Evolutionary conservation across 1,140 invertebrate genomes (phyloP).

Genomic region (Ips nitidus): DNA sequence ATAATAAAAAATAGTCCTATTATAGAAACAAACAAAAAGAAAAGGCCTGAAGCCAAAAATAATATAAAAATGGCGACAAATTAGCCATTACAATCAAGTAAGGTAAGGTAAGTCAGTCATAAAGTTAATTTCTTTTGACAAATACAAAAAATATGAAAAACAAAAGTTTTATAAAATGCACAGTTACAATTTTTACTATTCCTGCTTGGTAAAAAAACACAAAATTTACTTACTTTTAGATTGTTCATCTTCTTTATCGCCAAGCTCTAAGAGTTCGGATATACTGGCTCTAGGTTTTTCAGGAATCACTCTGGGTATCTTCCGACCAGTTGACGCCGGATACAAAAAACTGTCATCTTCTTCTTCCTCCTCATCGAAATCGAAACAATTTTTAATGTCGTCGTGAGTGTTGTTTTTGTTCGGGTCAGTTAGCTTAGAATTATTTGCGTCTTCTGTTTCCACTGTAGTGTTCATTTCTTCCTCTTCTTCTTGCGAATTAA

Average conservation of each 20-base stretch:
- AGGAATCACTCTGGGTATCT: constrained; percentile 54
- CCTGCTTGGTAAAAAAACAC: too few species aligned
- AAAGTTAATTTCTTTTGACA: too few species aligned
- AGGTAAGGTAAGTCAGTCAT: too few species aligned
- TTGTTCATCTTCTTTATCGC: constrained; percentile 9
- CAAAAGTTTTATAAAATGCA: too few species aligned
- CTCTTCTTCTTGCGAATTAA: background rate
- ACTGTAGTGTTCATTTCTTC: too few species aligned
- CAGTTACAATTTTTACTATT: too few species aligned
- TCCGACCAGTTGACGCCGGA: constrained; percentile 52
- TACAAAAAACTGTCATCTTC: constrained; percentile 48
- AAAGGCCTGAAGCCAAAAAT: background rate
- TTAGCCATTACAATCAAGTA: too few species aligned
- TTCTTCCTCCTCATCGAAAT: constrained; percentile 61
- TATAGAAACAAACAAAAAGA: background rate
- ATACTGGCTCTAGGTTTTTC: constrained; percentile 41
- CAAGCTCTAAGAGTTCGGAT: constrained; percentile 29
- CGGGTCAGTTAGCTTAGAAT: background rate
- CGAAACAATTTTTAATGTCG: constrained; percentile 58
- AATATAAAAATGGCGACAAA: background rate
- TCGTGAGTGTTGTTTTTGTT: constrained; percentile 33
- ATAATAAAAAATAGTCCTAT: background rate
- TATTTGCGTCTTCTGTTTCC: too few species aligned
- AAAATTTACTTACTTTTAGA: constrained; percentile 1
- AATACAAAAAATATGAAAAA: too few species aligned